A percentile compares a stretch with the other conserved stretches of the same genome.
These are phyloP conservation scores for Orientallactaga sibirica DNA, from an alignment of 2,797 vertebrate genomes.

Conservation along the genomic window DNA sequence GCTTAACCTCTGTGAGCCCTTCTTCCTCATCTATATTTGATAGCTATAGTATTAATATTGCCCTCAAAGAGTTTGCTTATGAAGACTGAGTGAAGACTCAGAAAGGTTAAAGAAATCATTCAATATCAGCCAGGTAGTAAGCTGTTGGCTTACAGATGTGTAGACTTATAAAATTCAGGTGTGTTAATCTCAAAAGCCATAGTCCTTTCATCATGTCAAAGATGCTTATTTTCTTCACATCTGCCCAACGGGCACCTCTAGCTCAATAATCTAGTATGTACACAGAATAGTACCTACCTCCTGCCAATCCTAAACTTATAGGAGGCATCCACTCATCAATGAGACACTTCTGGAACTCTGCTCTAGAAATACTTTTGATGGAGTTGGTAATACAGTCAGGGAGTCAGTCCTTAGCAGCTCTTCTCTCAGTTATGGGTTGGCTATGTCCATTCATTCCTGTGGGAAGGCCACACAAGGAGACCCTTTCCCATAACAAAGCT, in stretches of 20 bases:
- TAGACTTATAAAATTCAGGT: background rate
- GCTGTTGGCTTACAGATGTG: slow-evolving; percentile 28
- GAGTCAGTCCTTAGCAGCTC: background rate
- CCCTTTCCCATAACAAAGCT: background rate
- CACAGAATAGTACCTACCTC: background rate
- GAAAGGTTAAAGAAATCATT: slow-evolving; percentile 42
- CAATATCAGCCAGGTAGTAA: background rate
- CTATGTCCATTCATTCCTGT: background rate
- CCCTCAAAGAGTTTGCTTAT: slow-evolving; percentile 29
- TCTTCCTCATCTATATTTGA: background rate
- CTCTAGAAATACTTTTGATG: background rate
- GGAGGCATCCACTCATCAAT: background rate
- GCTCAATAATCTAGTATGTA: background rate
- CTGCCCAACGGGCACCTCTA: background rate
- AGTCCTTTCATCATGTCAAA: background rate
- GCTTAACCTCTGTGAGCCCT: slow-evolving; percentile 27
- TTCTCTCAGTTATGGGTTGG: background rate
- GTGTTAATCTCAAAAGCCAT: slow-evolving; percentile 32
- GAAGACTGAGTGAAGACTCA: slow-evolving; percentile 33
- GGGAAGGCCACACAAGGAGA: background rate
- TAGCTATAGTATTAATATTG: slow-evolving; percentile 40
- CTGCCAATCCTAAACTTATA: background rate
- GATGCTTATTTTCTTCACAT: slow-evolving; percentile 3
- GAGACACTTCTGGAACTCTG: slow-evolving; percentile 35
- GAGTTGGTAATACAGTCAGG: background rate